Evolutionary conservation across 2,888 invertebrate genomes (phyloP), one percentile per base, ranked within the genome.

Genomic region (Catocala fraxini): DNA sequence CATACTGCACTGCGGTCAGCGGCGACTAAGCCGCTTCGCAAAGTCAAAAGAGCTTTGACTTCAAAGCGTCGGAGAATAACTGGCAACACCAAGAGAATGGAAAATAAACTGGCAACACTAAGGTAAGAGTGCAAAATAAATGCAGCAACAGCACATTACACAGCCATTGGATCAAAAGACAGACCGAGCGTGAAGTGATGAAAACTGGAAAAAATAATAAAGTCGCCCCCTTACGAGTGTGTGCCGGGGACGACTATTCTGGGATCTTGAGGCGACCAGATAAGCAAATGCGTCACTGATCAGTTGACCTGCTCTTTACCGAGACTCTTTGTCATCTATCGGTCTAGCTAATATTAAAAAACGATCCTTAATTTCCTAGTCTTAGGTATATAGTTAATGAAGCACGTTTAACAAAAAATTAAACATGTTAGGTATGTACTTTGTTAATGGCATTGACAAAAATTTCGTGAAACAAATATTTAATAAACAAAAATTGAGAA

Each of bases 101-200:
- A 89, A 89, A 90, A 90, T 90, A 90, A 88, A 90, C 89, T 85
- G 79, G 82, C 85, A 86, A 77, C 88, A 83, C 85, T 80, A 81
- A 83, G 80, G 85, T 81, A 85, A 89, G 89, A 91, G 92, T 89
- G 91, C 88, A 94, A 92, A 93, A 93, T 93, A 94, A 93, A 94
- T 92, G 92, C 87, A 80, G 85, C 91, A 89, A 90, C 91, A 89
- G 83, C 92, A 86, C 86, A 92, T 92, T 90, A 92, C 92, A 92
- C 89, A 91, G 90, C 89, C 93, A 94, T 86, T 93, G 93, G 91
- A 91, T 94, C 90, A 92, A 92, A 92, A 90, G 89, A 86, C 89
- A 92, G 91, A 88, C 91, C 73, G 88, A 89, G 92, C 92, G 92
- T 93, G 89, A 92, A 91, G 90, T 90, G 91, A 90, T 92, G 89